A percentile compares a stretch with the other conserved stretches of the same genome.
Evolutionary conservation across 2,113 vertebrate species (phyloP).

Genomic region (Triplophysa rosa): DNA sequence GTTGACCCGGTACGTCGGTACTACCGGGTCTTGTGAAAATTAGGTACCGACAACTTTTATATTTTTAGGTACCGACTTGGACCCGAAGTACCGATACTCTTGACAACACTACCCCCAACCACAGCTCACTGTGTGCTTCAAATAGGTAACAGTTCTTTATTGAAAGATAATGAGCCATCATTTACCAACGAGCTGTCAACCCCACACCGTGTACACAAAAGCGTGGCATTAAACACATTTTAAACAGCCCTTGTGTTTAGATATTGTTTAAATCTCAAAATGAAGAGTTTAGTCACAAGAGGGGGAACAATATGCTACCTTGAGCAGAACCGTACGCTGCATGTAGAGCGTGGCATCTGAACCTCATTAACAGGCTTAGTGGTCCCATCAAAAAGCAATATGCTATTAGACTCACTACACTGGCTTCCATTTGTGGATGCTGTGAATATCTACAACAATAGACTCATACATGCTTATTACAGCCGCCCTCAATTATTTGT

Average conservation of each 20-base stretch:
- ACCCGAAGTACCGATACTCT: too few relatives aligned
- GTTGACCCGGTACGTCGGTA: too few relatives aligned
- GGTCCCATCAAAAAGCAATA: constrained; percentile 53
- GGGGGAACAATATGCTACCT: constrained; percentile 49
- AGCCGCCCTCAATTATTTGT: constrained; percentile 32
- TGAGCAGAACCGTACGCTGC: constrained; percentile 35
- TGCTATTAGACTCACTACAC: constrained; percentile 56
- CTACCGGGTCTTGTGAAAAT: too few relatives aligned
- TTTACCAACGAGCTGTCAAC: constrained; percentile 50
- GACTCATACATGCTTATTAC: constrained; percentile 37
- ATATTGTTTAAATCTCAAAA: constrained; percentile 38
- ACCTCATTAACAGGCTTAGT: constrained; percentile 54
- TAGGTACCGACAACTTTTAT: too few relatives aligned
- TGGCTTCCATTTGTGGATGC: constrained; percentile 53
- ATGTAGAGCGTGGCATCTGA: constrained; percentile 48
- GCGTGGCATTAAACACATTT: constrained; percentile 31
- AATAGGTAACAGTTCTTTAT: background rate
- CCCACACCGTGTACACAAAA: constrained; percentile 30
- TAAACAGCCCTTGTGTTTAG: constrained; percentile 28
- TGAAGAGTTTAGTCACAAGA: constrained; percentile 38
- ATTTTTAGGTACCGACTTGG: too few relatives aligned
- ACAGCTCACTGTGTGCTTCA: background rate
- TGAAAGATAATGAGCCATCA: constrained; percentile 66
- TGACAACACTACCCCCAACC: too few relatives aligned
- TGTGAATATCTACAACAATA: constrained; percentile 45